These are phyloP conservation scores for Aphelenchoides avenae DNA, from an alignment of 1,140 invertebrate genomes.

Conservation along the genomic window DNA sequence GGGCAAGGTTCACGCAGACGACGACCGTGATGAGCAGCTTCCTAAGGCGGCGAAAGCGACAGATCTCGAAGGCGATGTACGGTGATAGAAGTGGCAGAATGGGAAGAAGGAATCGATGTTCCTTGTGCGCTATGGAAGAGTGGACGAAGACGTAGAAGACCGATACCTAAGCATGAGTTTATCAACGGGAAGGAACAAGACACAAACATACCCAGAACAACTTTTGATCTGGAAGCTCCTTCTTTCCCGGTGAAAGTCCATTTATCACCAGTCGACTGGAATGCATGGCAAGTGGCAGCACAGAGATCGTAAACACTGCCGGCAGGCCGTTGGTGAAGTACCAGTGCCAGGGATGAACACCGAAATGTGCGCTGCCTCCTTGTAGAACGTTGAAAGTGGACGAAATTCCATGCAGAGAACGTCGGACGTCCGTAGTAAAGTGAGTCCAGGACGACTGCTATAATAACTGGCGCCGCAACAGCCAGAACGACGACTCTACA, in stretches of 20 bases:
- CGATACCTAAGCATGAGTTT: constrained; percentile 6
- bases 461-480: no score
- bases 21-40: neutral
- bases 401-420: constrained; percentile 28
- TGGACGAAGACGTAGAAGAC: constrained; percentile 56
- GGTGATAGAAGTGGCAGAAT: constrained; percentile 34
- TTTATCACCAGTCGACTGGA: constrained; percentile 3
- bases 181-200: constrained; percentile 14
- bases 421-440: constrained; percentile 22
- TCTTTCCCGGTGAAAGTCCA: neutral
- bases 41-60: neutral
- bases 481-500: neutral
- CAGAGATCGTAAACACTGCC: constrained; percentile 61
- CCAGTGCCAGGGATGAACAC: constrained; percentile 76
- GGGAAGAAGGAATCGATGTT: constrained; percentile 78
- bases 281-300: constrained; percentile 16
- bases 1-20: neutral
- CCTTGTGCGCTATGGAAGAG: constrained; percentile 81
- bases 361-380: constrained; percentile 75
- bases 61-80: constrained; percentile 17
- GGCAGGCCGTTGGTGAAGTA: constrained; percentile 72
- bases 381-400: constrained; percentile 73
- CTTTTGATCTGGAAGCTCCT: constrained; percentile 1
- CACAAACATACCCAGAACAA: constrained; percentile 4
- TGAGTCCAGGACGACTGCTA: constrained; percentile 19